Percentiles rank a stretch among this genome's conserved stretches.
Evolutionary conservation across 1,140 invertebrate species (phyloP).

Genomic region (Proctacanthus coquilletti): DNA sequence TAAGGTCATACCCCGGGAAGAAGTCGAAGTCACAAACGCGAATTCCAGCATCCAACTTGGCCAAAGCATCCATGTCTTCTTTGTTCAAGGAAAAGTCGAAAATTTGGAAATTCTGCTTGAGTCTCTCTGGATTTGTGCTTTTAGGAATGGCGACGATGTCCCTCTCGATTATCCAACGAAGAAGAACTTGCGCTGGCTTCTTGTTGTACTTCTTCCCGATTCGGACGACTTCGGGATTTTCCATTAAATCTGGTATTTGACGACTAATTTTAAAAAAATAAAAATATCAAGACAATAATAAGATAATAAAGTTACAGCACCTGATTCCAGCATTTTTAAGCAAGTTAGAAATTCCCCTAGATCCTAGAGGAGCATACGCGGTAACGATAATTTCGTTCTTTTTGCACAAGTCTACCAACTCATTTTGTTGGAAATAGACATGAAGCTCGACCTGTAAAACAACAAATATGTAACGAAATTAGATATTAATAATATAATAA

Average conservation of each 20-base stretch:
- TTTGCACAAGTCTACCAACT: constrained; percentile 56
- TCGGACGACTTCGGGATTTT: constrained; percentile 46
- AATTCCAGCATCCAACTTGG: constrained; percentile 43
- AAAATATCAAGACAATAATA: not conserved
- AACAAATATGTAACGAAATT: constrained; percentile 4
- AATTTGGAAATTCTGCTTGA: constrained; percentile 47
- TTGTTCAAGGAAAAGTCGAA: constrained; percentile 43
- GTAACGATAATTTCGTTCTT: constrained; percentile 55
- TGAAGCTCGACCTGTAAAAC: constrained; percentile 61
- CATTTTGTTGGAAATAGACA: constrained; percentile 64
- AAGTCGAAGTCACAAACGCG: constrained; percentile 50
- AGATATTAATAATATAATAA: not conserved
- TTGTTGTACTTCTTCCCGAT: constrained; percentile 54
- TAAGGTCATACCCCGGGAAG: constrained; percentile 26
- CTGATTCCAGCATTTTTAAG: constrained; percentile 30
- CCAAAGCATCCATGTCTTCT: constrained; percentile 37
- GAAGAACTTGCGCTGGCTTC: constrained; percentile 59
- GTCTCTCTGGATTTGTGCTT: constrained; percentile 52
- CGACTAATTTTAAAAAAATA: constrained; percentile 5
- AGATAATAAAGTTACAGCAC: too few relatives aligned
- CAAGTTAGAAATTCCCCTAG: constrained; percentile 40
- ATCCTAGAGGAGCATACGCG: constrained; percentile 71
- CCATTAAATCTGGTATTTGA: constrained; percentile 47
- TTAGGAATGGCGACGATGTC: constrained; percentile 70
- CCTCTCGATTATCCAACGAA: constrained; percentile 57